Conservation (phyloP, 1,140 invertebrate genomes). For the Drosophila ogumai region DNA sequence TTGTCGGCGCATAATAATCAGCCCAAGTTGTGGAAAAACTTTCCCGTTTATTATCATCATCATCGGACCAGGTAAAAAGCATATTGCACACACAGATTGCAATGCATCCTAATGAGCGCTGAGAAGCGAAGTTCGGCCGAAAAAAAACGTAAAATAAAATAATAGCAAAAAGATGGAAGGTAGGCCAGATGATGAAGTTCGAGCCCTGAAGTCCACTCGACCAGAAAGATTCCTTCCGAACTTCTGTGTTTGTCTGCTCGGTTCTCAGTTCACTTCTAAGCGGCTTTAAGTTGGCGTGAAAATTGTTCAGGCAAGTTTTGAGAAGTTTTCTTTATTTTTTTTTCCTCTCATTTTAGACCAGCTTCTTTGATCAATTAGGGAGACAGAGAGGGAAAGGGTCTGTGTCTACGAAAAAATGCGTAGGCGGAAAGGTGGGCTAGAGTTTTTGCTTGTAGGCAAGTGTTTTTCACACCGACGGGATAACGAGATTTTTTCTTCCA, state of each 20-base stretch:
- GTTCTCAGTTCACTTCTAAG: conserved; percentile 46
- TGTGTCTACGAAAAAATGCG: neutral
- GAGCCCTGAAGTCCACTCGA: conserved; percentile 45
- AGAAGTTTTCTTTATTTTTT: conserved; percentile 53
- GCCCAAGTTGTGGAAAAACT: conserved; percentile 70
- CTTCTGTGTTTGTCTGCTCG: conserved; percentile 32
- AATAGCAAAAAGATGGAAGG: conserved; percentile 1
- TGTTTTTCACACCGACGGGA: conserved; percentile 26
- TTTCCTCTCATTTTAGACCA: conserved; percentile 23
- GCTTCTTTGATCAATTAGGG: conserved; percentile 70
- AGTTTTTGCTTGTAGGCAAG: conserved; percentile 14
- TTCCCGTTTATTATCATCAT: conserved; percentile 66
- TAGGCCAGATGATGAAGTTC: conserved; percentile 34
- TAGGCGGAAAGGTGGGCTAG: conserved; percentile 3
- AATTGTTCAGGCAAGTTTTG: conserved; percentile 67
- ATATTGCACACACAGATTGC: conserved; percentile 67
- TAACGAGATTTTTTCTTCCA: conserved; percentile 60
- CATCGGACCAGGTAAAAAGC: conserved; percentile 27
- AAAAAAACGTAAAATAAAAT: conserved; percentile 15
- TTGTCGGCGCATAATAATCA: conserved; percentile 76
- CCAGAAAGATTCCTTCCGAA: conserved; percentile 45
- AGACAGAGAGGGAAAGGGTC: conserved; percentile 9
- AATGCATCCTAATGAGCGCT: conserved; percentile 63
- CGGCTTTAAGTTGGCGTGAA: conserved; percentile 78
- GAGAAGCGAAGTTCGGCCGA: conserved; percentile 21